Percentiles rank a stretch among this genome's conserved stretches.
phyloP scores from a whole-genome alignment of 2,797 vertebrate genomes.

The Oreortyx pictus region DNA sequence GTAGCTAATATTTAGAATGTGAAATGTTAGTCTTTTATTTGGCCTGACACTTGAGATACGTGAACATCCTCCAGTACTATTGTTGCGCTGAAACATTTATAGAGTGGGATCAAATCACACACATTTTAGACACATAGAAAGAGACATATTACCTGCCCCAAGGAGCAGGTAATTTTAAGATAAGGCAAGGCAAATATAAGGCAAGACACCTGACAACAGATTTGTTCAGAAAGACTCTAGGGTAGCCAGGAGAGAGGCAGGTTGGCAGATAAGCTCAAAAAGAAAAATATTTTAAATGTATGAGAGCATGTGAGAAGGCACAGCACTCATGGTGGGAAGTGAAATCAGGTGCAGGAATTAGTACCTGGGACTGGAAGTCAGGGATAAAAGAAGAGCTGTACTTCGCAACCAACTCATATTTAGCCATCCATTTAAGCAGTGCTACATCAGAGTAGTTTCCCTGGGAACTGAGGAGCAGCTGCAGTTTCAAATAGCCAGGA shows the following conservation, averaged over 20 bases:
- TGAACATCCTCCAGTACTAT: conserved; percentile 10
- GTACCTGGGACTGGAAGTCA: background rate
- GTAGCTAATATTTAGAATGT: conserved; percentile 54
- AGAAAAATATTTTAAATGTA: background rate
- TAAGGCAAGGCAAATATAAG: conserved; percentile 4
- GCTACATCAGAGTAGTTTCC: background rate
- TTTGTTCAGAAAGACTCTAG: background rate
- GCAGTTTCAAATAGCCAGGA: background rate
- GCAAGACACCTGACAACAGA: conserved; percentile 15
- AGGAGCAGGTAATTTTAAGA: conserved; percentile 18
- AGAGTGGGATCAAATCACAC: background rate
- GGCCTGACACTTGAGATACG: conserved; percentile 25
- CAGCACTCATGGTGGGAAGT: background rate
- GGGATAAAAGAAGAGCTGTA: background rate
- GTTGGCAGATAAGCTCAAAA: background rate
- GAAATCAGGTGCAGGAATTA: background rate
- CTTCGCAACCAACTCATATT: background rate
- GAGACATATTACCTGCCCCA: background rate
- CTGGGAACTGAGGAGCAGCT: background rate
- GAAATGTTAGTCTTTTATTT: conserved; percentile 54
- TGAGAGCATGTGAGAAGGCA: conserved; percentile 14
- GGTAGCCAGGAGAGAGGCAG: background rate
- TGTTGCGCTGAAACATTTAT: conserved; percentile 51
- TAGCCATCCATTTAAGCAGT: background rate
- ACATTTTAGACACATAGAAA: background rate